Base-by-base conservation (phyloP, 2,797 vertebrate species). In the Fundulus diaphanus region DNA sequence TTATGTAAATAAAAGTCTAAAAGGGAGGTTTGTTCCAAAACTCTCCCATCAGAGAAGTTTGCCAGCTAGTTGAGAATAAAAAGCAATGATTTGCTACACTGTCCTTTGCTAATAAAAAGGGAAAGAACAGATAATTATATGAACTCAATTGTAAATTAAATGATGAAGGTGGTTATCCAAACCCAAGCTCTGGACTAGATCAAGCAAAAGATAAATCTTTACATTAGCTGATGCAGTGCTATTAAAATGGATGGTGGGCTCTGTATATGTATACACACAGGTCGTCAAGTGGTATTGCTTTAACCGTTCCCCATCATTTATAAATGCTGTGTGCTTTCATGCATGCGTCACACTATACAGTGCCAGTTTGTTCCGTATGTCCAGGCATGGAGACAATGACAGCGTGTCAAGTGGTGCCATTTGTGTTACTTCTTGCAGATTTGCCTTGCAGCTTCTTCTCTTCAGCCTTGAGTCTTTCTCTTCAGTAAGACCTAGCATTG, bases 391-490 rank as follows among this genome's bases (percentile, higher is more conserved):
- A 35, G 59, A 61, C 77, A 85, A 63, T 76, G 85, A 85, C 71
- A 44, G 73, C 20, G 22, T 83, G 76, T 81, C 83, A 76, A 29
- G 82, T 80, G 71, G 61, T 81, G 72, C 80, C 69, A 61, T 81
- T 77, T 80, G 82, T 52, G 37, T 73, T 51, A 35, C 73, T 67
- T 82, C 75, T 67, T 72, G 84, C 76, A 83, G 74, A 75, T 80
- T 85, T 79, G 56, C 83, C 75, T 80, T 66, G 66, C 75, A 66
- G 81, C 77, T 76, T 81, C 15, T 68, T 80, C 76, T 74, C 68
- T 12, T 0, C 82, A 81, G 85, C 86, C 84, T 90, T 89, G 87
- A 80, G 65, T 83, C 81, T 56, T 18, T 79, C 74, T 80, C 80
- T 89, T 89, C 76, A 33, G 67, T 84, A 54, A 80, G 78, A 83